A percentile compares a stretch with the other conserved stretches of the same genome.
Conservation (phyloP, 2,797 vertebrate species). For the Pseudochaenichthys georgianus region DNA sequence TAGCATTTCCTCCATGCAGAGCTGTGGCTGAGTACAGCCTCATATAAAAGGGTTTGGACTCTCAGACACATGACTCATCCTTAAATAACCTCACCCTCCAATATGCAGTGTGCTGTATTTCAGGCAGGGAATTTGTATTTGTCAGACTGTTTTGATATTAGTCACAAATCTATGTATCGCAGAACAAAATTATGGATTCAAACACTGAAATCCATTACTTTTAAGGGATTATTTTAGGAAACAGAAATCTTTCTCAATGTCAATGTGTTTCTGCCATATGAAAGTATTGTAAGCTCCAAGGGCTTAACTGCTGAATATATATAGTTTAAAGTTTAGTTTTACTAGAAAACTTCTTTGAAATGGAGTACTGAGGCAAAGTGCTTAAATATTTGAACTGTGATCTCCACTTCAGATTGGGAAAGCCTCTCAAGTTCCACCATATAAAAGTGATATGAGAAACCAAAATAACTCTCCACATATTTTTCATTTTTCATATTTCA, state of each 20-base stretch:
- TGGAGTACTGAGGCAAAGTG: background rate
- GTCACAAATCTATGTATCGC: conserved; percentile 1
- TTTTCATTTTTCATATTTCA: background rate
- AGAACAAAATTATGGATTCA: conserved; percentile 16
- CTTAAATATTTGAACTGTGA: conserved; percentile 4
- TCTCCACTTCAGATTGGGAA: conserved; percentile 1
- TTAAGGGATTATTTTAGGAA: conserved; percentile 24
- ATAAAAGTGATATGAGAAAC: conserved; percentile 2
- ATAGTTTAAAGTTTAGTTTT: background rate
- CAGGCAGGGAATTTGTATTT: background rate
- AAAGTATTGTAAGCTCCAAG: background rate
- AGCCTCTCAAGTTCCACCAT: background rate
- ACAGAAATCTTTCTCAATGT: conserved; percentile 20
- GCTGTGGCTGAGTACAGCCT: background rate
- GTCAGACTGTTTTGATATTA: conserved; percentile 13
- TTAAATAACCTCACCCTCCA: conserved; percentile 24
- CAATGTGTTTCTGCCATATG: conserved; percentile 15
- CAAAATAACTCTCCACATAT: conserved; percentile 7
- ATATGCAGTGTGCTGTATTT: conserved; percentile 6
- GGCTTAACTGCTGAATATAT: conserved; percentile 9
- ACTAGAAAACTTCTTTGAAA: conserved; percentile 8
- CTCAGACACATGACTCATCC: background rate
- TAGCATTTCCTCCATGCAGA: background rate
- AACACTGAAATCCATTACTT: conserved; percentile 19
- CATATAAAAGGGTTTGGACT: conserved; percentile 1